Conservation (phyloP, 2,888 invertebrate genomes). For the Oasisia sp. region DNA sequence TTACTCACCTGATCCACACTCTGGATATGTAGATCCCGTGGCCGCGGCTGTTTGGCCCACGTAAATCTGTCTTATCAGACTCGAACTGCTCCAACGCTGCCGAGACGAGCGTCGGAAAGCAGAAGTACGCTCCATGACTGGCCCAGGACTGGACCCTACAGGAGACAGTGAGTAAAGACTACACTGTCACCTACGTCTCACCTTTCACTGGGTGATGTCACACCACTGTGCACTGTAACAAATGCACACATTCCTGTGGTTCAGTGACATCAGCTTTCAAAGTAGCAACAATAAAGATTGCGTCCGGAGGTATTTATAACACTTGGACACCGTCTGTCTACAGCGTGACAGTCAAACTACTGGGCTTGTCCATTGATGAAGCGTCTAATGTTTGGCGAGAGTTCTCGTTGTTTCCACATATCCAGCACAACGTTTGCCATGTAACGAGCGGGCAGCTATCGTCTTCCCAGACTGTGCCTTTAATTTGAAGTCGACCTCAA, state of each 20-base stretch:
- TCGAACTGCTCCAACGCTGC: background rate
- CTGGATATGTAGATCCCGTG: background rate
- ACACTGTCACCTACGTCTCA: background rate
- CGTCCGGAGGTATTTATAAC: background rate
- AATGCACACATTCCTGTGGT: conserved; percentile 17
- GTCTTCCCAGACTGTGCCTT: background rate
- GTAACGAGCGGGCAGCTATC: background rate
- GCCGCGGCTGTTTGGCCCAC: background rate
- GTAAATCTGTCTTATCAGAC: background rate
- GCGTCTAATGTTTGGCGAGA: background rate
- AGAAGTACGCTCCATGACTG: conserved; percentile 17
- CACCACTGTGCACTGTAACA: background rate
- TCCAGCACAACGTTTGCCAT: background rate
- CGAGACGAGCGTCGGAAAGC: background rate
- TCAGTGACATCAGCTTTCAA: background rate
- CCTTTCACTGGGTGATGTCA: background rate
- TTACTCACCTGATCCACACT: background rate
- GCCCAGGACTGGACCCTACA: background rate
- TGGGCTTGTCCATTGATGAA: background rate
- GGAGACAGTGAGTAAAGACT: background rate
- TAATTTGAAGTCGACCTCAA: background rate
- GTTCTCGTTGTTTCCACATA: background rate
- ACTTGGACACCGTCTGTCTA: background rate
- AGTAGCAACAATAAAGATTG: background rate
- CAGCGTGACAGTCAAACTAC: background rate